These are phyloP conservation scores for Calliopum simillimum DNA, from an alignment of 2,888 invertebrate species.

Conservation along the genomic window DNA sequence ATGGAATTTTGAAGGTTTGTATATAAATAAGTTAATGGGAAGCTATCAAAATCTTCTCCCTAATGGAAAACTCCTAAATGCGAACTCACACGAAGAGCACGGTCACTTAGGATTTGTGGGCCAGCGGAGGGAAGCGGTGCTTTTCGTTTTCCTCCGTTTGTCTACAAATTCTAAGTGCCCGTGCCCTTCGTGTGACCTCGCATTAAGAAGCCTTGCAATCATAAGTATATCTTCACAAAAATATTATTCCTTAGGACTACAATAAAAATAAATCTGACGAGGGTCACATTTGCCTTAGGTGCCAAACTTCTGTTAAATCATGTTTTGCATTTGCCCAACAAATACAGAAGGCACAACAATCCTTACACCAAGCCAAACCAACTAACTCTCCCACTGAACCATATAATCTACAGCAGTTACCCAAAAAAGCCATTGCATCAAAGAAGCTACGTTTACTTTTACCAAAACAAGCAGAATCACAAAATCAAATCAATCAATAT, in stretches of 20 bases:
- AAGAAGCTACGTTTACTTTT: not conserved
- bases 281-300: slow-evolving; percentile 36
- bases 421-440: not conserved
- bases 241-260: not conserved
- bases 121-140: too few species aligned
- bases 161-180: too few species aligned
- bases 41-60: too few species aligned
- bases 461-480: not conserved
- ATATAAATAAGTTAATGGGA: not conserved
- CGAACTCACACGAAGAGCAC: too few species aligned
- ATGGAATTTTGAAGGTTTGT: slow-evolving; percentile 34
- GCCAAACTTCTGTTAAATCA: slow-evolving; percentile 30
- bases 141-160: too few species aligned
- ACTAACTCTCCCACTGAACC: not conserved
- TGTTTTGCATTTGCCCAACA: slow-evolving; percentile 41
- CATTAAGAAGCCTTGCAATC: too few species aligned
- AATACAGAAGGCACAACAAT: slow-evolving; percentile 24
- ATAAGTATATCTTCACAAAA: too few species aligned
- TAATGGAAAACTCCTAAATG: too few species aligned
- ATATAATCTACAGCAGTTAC: not conserved
- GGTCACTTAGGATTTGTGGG: too few species aligned
- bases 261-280: not conserved
- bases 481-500: not conserved
- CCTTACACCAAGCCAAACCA: slow-evolving; percentile 17
- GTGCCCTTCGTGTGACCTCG: too few species aligned